Evolutionary conservation across 2,888 invertebrate genomes (phyloP).

Genomic region (Drosophila pseudotalamancana): DNA sequence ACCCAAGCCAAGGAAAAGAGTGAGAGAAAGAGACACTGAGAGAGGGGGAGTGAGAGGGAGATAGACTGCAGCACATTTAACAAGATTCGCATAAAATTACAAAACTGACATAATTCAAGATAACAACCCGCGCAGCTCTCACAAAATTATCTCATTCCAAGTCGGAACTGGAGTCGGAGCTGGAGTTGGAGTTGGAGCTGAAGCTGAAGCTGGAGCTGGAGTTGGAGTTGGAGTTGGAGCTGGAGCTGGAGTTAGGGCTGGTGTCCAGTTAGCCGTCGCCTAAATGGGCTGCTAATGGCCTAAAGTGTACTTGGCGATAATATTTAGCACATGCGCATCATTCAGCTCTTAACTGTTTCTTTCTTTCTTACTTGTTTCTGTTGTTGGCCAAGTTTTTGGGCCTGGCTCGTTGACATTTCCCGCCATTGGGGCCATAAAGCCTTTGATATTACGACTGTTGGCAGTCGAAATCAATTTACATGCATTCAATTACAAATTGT

Average conservation of each 20-base stretch:
- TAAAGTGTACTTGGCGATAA: conserved; percentile 81
- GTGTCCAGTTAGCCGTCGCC: conserved; percentile 29
- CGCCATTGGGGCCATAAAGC: conserved; percentile 54
- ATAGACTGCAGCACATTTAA: conserved; percentile 59
- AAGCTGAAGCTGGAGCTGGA: neutral
- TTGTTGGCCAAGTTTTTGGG: neutral
- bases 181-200: neutral
- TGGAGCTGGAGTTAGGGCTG: neutral
- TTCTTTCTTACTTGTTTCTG: no score
- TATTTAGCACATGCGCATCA: conserved; percentile 70
- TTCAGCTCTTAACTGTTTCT: conserved; percentile 32
- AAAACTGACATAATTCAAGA: conserved; percentile 83
- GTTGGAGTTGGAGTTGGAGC: neutral
- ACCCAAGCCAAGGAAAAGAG: neutral
- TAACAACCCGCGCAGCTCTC: conserved; percentile 60
- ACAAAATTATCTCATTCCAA: conserved; percentile 66
- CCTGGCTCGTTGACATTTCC: conserved; percentile 32
- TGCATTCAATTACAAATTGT: conserved; percentile 80
- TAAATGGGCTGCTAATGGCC: conserved; percentile 81
- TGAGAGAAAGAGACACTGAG: neutral
- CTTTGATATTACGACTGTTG: conserved; percentile 50
- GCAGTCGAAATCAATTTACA: conserved; percentile 77
- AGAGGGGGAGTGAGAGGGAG: neutral
- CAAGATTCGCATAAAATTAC: conserved; percentile 76
- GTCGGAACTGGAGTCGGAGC: neutral